Base-by-base conservation (phyloP, 2,797 vertebrate species). In the Capromys pilorides region DNA sequence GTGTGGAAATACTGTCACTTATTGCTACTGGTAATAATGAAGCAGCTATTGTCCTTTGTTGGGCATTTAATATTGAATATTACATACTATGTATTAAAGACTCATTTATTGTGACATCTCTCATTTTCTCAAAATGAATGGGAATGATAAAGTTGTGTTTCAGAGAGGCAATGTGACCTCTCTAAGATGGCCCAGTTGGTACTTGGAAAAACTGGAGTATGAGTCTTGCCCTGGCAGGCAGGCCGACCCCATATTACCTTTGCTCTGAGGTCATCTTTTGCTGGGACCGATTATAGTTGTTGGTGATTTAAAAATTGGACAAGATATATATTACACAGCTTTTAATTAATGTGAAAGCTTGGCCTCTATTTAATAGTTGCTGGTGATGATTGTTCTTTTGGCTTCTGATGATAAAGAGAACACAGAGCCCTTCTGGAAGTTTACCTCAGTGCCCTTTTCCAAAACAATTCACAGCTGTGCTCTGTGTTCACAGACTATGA, bases 291-390 rank as follows among this genome's bases (percentile, higher is more conserved):
- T 82, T 54, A 57, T n/a, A 93, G 36, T 45, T 93, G 21, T 82
- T 5, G 3, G 39, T 71, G 80, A 73, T 51, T 85, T 83, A 75
- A 86, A 92, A 93, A 54, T 79, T 96, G 90, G 75, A 85, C 59
- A 57, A 75, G 69, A 92, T 51, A 41, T 62, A 5, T 59, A 39
- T 31, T 18, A 26, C 8, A 13, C 64, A 81, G 57, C 54, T 88
- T 93, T 96, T 96, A 79, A 91, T 95, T 79, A 77, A 36, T 78
- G 8, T 62, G 39, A 84, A 90, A 61, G 75, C 61, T 80, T 77
- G 36, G 67, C 67, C 21, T 90, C 59, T 75, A 1, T 88, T 61
- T 61, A 69, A 45, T 79, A 82, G 64, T 86, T 94, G 36, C 54
- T 64, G 85, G 21, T 26, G 14, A 18, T 82, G 84, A 80, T 89